Percentiles rank a stretch among this genome's conserved stretches.
These are phyloP conservation scores for Yponomeuta sedellus DNA, from an alignment of 2,888 invertebrate genomes.

Conservation along the genomic window DNA sequence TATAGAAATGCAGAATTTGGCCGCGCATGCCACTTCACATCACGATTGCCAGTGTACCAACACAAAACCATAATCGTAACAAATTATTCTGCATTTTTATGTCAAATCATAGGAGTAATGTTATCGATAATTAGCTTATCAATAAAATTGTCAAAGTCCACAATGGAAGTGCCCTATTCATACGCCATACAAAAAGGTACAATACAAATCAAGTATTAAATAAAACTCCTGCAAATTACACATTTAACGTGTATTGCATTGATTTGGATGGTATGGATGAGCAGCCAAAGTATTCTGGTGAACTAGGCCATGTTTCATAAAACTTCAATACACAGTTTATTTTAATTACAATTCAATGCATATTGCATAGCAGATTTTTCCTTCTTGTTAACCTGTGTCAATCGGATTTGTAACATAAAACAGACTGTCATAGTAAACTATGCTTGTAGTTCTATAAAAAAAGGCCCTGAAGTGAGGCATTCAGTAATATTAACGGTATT, in stretches of 20 bases:
- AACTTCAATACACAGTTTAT: too few relatives aligned
- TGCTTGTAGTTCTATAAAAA: too few relatives aligned
- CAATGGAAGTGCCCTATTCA: conserved; percentile 34
- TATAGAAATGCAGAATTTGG: conserved; percentile 57
- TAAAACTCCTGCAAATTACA: background rate
- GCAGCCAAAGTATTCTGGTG: background rate
- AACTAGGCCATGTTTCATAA: background rate
- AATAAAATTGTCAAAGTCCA: conserved; percentile 43
- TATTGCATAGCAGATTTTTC: too few relatives aligned
- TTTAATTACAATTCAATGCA: too few relatives aligned
- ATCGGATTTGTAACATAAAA: too few relatives aligned
- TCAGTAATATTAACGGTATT: background rate
- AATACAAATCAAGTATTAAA: background rate
- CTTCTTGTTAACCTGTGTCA: too few relatives aligned
- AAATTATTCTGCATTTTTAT: conserved; percentile 66
- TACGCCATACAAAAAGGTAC: conserved; percentile 12
- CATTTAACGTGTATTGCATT: background rate
- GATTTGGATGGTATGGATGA: background rate
- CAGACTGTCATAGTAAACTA: too few relatives aligned
- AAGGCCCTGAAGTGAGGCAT: background rate
- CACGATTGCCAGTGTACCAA: background rate
- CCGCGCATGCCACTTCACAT: background rate
- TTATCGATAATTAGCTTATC: conserved; percentile 46
- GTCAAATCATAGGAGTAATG: conserved; percentile 45
- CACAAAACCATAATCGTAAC: conserved; percentile 20